These are phyloP conservation scores for Promerops cafer DNA, from an alignment of 2,113 vertebrate genomes.

Conservation along the genomic window DNA sequence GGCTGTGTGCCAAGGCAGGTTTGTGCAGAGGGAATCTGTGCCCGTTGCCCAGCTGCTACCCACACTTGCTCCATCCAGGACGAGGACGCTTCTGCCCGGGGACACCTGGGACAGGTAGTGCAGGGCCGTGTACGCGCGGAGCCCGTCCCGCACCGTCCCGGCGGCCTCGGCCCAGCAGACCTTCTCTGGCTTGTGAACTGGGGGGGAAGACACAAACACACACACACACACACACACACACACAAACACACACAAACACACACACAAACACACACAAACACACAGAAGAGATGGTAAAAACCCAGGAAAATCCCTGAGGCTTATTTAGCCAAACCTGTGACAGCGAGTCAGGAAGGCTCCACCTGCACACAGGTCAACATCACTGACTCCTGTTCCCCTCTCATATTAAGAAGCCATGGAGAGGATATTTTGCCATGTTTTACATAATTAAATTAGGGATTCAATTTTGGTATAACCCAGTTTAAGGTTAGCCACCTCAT, in stretches of 20 bases:
- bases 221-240: no score
- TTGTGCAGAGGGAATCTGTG: background rate
- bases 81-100: slow-evolving; percentile 81
- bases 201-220: background rate
- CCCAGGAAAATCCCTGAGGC: background rate
- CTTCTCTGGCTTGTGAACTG: slow-evolving; percentile 89
- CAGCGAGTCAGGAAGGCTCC: background rate
- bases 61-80: slow-evolving; percentile 92
- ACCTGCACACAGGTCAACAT: background rate
- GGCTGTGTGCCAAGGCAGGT: background rate
- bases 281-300: background rate
- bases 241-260: background rate
- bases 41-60: slow-evolving; percentile 24
- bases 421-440: background rate
- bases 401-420: fast-evolving
- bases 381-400: background rate
- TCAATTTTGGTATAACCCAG: background rate
- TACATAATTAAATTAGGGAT: background rate
- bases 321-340: background rate
- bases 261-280: background rate
- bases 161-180: slow-evolving; percentile 82
- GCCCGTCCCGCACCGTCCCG: slow-evolving; percentile 81
- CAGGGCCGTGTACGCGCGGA: slow-evolving; percentile 87
- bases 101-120: slow-evolving; percentile 84
- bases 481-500: background rate